These are phyloP conservation scores for Sciurus vulgaris DNA, from an alignment of 2,797 vertebrate species.

Conservation along the genomic window DNA sequence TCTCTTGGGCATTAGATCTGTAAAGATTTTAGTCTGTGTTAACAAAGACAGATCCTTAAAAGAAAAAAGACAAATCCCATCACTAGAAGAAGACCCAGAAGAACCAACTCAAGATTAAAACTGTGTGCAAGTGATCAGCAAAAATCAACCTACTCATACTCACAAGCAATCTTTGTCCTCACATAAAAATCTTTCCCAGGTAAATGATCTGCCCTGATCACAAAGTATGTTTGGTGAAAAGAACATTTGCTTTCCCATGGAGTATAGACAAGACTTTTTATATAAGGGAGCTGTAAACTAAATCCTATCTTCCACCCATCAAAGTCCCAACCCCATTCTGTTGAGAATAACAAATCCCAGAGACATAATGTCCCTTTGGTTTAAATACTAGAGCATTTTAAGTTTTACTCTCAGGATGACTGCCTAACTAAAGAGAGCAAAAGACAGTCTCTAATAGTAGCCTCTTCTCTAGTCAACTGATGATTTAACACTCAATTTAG, in stretches of 20 bases:
- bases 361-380: not conserved
- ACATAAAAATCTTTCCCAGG: not conserved
- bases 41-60: conserved; percentile 11
- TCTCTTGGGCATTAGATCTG: not conserved
- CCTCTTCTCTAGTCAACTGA: not conserved
- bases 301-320: not conserved
- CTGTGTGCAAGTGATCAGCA: not conserved
- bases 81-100: not conserved
- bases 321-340: not conserved
- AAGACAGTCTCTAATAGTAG: not conserved
- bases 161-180: not conserved
- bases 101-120: conserved; percentile 36
- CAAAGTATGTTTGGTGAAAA: not conserved
- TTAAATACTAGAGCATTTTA: conserved; percentile 30
- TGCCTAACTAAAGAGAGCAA: conserved; percentile 37
- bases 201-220: conserved; percentile 37
- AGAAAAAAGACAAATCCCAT: not conserved
- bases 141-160: conserved; percentile 27
- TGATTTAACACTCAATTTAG: conserved; percentile 1
- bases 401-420: conserved; percentile 12
- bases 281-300: not conserved
- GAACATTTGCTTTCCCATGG: conserved; percentile 4
- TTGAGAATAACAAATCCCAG: not conserved
- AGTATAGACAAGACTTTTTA: conserved; percentile 10
- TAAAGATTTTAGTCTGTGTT: conserved; percentile 14